phyloP scores from a whole-genome alignment of 64 coral and sea anemone genomes.

The Stichodactyla mertensii region DNA sequence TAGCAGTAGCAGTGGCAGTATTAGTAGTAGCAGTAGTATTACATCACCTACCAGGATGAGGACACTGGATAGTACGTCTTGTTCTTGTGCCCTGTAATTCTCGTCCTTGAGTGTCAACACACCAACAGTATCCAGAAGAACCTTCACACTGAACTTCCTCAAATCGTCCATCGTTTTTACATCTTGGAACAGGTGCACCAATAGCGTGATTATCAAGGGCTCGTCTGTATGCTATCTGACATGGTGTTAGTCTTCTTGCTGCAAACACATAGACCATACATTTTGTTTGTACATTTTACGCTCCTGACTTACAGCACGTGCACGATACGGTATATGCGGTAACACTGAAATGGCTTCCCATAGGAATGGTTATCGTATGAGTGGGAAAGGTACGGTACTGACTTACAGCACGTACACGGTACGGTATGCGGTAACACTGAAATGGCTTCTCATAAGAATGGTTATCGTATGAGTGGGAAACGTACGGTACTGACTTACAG shows the following conservation, averaged over 20 bases:
- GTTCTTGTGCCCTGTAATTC: constrained; percentile 63
- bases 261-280: background rate
- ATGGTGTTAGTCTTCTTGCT: constrained; percentile 27
- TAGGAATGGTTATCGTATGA: no score
- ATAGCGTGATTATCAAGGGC: constrained; percentile 27
- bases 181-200: constrained; percentile 39
- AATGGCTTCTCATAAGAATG: no score
- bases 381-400: no score
- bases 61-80: constrained; percentile 22
- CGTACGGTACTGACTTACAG: no score
- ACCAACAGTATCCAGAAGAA: constrained; percentile 65
- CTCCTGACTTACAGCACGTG: no score
- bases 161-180: constrained; percentile 48
- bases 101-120: constrained; percentile 54
- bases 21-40: background rate
- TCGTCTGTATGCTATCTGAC: constrained; percentile 46
- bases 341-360: no score
- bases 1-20: no score
- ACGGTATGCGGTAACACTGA: no score
- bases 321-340: no score
- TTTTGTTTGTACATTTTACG: no score
- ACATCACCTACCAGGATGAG: constrained; percentile 35
- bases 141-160: constrained; percentile 57
- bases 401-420: no score
- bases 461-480: no score